phyloP scores from a whole-genome alignment of 2,113 vertebrate genomes.

The Phylloscopus trochilus region DNA sequence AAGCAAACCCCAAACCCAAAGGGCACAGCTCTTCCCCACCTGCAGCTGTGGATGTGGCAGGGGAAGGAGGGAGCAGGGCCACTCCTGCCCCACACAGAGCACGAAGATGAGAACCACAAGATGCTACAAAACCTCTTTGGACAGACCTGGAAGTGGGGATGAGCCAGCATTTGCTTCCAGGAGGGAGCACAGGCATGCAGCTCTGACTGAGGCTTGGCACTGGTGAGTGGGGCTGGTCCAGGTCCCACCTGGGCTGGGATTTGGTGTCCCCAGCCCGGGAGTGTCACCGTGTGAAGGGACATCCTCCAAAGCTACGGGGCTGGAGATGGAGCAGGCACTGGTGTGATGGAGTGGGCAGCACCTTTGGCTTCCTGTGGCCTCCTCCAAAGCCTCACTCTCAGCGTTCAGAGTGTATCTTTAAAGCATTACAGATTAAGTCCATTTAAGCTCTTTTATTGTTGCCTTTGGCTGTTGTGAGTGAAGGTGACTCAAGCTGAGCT shows the following conservation, averaged over 20 bases:
- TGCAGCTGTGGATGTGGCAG: neutral
- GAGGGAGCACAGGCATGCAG: neutral
- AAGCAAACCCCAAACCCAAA: neutral
- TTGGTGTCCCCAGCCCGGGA: neutral
- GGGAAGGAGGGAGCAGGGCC: neutral
- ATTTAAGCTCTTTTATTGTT: neutral
- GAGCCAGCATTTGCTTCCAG: neutral
- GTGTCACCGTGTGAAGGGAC: fast-evolving
- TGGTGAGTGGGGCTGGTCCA: neutral
- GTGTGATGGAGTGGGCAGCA: neutral
- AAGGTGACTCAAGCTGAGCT: neutral
- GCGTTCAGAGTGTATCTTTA: neutral
- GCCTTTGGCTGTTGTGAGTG: neutral
- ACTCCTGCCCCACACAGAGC: fast-evolving
- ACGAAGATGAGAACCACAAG: neutral
- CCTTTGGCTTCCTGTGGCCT: neutral
- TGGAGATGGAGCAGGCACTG: neutral
- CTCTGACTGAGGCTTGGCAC: fast-evolving
- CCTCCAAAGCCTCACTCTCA: neutral
- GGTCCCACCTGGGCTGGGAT: neutral
- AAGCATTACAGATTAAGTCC: neutral
- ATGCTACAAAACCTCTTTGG: neutral
- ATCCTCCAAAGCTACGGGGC: fast-evolving
- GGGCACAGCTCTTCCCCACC: neutral
- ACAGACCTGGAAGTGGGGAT: neutral